phyloP scores from a whole-genome alignment of 2,797 vertebrate species.

The Lutra lutra region DNA sequence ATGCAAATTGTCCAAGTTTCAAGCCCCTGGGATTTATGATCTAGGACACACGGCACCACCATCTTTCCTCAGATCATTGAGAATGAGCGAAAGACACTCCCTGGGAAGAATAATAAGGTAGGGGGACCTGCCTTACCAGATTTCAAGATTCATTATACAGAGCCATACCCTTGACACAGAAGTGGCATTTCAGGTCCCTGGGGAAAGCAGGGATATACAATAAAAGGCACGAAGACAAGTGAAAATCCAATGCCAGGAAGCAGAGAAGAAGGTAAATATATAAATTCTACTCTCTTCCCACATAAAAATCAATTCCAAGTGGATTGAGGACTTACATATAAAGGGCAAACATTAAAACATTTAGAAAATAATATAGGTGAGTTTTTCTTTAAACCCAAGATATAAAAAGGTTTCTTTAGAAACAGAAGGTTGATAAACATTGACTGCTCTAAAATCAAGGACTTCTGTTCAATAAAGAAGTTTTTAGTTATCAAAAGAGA shows the following conservation, averaged over 20 bases:
- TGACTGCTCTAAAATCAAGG: conserved; percentile 30
- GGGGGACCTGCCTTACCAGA: neutral
- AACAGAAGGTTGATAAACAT: neutral
- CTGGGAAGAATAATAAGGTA: neutral
- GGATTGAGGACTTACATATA: neutral
- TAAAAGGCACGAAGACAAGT: neutral
- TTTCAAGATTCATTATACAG: neutral
- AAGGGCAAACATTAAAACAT: conserved; percentile 1
- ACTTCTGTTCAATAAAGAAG: conserved; percentile 20
- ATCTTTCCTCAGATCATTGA: neutral
- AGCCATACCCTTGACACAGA: neutral
- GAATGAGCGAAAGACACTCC: neutral
- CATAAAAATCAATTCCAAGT: neutral
- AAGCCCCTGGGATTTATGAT: neutral
- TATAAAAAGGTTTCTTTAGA: neutral
- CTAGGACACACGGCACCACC: neutral
- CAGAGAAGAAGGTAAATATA: neutral
- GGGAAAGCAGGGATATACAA: neutral
- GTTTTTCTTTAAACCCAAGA: neutral
- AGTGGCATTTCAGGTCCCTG: neutral
- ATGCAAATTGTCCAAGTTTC: neutral
- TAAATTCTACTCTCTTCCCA: neutral
- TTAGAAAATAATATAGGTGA: neutral
- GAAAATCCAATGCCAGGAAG: neutral
- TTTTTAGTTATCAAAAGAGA: conserved; percentile 19